Evolutionary conservation across 2,797 vertebrate species (phyloP).

Genomic region (Acomys russatus): DNA sequence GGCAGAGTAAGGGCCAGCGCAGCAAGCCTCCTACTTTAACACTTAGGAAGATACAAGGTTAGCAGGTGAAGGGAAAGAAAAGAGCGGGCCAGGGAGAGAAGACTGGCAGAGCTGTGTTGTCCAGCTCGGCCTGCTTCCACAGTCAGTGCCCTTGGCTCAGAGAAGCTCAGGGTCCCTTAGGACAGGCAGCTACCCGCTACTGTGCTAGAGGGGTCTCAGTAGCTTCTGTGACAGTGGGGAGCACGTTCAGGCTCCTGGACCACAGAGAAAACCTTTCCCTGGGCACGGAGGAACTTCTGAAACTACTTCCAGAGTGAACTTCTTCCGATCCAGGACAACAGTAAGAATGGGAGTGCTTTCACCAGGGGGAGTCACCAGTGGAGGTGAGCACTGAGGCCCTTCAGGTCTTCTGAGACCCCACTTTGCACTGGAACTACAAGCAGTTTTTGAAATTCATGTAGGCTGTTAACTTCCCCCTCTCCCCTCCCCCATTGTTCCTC

Average conservation of each 20-base stretch:
- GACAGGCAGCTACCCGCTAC: too few species aligned
- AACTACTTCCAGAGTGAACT: background rate
- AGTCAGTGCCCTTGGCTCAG: background rate
- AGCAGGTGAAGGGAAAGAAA: background rate
- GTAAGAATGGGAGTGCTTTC: background rate
- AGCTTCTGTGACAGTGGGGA: background rate
- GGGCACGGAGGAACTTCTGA: background rate
- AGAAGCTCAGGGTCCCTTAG: background rate
- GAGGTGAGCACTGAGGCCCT: background rate
- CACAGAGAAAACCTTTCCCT: too few species aligned
- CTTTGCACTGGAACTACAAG: background rate
- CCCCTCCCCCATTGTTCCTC: too few species aligned
- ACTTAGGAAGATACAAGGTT: background rate
- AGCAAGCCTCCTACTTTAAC: background rate
- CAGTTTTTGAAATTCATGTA: background rate
- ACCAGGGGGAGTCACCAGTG: background rate
- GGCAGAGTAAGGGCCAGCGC: background rate
- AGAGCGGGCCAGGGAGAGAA: background rate
- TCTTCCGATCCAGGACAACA: background rate
- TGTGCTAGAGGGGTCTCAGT: background rate
- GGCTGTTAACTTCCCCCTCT: background rate
- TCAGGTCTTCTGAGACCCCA: fast-evolving
- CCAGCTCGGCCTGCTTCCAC: background rate
- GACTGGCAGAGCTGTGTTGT: fast-evolving
- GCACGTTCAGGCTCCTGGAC: background rate